phyloP scores from a whole-genome alignment of 1,140 invertebrate species.

The Apis laboriosa region DNA sequence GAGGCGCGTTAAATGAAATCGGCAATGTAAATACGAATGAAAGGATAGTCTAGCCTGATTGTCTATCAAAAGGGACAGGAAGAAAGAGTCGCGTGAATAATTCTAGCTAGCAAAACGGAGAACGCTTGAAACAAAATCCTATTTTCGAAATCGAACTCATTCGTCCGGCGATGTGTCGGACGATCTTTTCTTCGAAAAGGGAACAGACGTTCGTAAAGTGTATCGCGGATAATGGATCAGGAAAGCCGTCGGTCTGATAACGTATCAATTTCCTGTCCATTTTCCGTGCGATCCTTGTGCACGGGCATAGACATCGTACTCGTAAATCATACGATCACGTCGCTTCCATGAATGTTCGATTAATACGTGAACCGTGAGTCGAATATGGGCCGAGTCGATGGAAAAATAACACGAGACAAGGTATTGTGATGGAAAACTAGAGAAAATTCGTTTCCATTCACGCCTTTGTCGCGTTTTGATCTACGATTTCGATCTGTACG shows the following conservation, averaged over 20 bases:
- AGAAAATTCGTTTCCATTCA: background rate
- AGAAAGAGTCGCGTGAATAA: constrained; percentile 45
- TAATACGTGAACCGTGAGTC: background rate
- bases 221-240: constrained; percentile 45
- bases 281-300: constrained; percentile 22
- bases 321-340: constrained; percentile 16
- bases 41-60: constrained; percentile 16
- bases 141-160: constrained; percentile 45
- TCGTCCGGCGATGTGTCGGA: background rate
- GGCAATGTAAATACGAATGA: constrained; percentile 17
- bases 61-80: background rate
- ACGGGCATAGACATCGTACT: background rate
- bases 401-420: constrained; percentile 1
- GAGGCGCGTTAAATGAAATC: constrained; percentile 7
- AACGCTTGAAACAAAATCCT: constrained; percentile 27
- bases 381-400: background rate
- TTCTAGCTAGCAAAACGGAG: constrained; percentile 40
- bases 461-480: background rate
- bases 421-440: background rate
- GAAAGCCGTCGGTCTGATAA: constrained; percentile 38
- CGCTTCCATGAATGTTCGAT: background rate
- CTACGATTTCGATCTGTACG: too few relatives aligned
- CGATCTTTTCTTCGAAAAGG: constrained; percentile 6
- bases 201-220: background rate
- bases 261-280: constrained; percentile 69